Evolutionary conservation across 2,888 invertebrate genomes (phyloP).

Genomic region (Calliopum simillimum): DNA sequence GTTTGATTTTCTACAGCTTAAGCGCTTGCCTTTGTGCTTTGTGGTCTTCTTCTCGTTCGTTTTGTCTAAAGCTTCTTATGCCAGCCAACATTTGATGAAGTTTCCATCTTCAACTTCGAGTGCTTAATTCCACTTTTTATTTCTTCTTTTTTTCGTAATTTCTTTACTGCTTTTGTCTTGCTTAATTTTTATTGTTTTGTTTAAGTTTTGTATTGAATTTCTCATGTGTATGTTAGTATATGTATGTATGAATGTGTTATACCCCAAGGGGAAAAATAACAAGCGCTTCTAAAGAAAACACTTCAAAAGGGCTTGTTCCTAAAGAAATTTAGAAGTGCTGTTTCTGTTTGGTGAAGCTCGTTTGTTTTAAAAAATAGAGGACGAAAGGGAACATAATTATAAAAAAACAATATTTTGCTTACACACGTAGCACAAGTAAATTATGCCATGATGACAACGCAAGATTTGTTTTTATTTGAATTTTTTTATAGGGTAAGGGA

Average conservation of each 20-base stretch:
- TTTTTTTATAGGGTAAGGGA: too few relatives aligned
- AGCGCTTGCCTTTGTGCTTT: constrained; percentile 38
- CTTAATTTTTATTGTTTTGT: constrained; percentile 18
- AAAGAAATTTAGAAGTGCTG: background rate
- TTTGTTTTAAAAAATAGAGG: background rate
- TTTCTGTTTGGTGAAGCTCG: constrained; percentile 14
- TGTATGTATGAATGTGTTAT: too few relatives aligned
- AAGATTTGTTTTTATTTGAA: too few relatives aligned
- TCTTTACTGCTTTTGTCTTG: constrained; percentile 14
- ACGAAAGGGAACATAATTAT: too few relatives aligned
- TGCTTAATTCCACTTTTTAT: constrained; percentile 12
- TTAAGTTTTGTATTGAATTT: background rate
- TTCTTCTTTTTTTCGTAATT: constrained; percentile 7
- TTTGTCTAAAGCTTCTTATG: constrained; percentile 36
- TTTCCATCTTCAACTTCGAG: constrained; percentile 34
- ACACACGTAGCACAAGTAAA: too few relatives aligned
- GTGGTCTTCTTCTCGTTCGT: constrained; percentile 40
- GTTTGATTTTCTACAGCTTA: background rate
- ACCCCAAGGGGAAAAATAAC: too few relatives aligned
- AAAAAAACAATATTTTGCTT: too few relatives aligned
- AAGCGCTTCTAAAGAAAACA: too few relatives aligned
- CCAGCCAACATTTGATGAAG: constrained; percentile 46
- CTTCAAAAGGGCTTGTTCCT: background rate
- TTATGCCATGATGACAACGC: too few relatives aligned
- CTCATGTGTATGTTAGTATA: constrained; percentile 17